Conservation (phyloP, 1,140 invertebrate species). For the Lordiphosa clarofinis region DNA sequence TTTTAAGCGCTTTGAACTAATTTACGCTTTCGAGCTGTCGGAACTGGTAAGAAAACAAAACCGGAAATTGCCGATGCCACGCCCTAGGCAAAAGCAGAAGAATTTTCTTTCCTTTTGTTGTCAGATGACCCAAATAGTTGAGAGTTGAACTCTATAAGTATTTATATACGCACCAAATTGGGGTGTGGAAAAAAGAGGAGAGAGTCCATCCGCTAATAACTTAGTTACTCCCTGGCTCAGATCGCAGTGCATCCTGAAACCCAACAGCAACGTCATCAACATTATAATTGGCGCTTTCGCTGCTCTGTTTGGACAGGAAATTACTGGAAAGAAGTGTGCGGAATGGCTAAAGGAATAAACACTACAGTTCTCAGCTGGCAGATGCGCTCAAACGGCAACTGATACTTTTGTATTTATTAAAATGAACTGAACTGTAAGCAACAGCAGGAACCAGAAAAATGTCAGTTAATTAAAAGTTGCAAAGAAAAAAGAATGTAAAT, state of each 20-base stretch:
- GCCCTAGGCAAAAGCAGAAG: constrained; percentile 3
- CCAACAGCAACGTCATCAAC: not conserved
- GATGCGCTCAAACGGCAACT: constrained; percentile 8
- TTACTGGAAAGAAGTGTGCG: constrained; percentile 7
- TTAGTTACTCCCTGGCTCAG: constrained; percentile 2
- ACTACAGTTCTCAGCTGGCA: constrained; percentile 5
- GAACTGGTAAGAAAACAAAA: constrained; percentile 14
- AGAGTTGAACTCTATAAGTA: constrained; percentile 11
- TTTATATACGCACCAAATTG: constrained; percentile 10
- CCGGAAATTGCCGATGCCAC: constrained; percentile 13
- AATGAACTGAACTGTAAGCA: constrained; percentile 8
- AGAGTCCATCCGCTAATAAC: constrained; percentile 12
- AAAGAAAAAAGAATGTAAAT: constrained; percentile 3
- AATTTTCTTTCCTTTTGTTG: not conserved
- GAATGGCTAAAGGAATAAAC: constrained; percentile 13
- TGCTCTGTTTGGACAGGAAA: constrained; percentile 17
- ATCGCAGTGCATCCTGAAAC: not conserved
- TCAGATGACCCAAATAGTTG: constrained; percentile 11
- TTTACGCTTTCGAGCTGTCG: constrained; percentile 15
- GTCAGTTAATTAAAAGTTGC: constrained; percentile 13
- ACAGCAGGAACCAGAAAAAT: not conserved
- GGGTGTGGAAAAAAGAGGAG: not conserved
- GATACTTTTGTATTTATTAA: constrained; percentile 11
- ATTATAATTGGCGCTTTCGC: constrained; percentile 11
- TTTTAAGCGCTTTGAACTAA: constrained; percentile 14